Evolutionary conservation across 2,888 invertebrate species (phyloP).

Genomic region (Drosophila bunnanda): DNA sequence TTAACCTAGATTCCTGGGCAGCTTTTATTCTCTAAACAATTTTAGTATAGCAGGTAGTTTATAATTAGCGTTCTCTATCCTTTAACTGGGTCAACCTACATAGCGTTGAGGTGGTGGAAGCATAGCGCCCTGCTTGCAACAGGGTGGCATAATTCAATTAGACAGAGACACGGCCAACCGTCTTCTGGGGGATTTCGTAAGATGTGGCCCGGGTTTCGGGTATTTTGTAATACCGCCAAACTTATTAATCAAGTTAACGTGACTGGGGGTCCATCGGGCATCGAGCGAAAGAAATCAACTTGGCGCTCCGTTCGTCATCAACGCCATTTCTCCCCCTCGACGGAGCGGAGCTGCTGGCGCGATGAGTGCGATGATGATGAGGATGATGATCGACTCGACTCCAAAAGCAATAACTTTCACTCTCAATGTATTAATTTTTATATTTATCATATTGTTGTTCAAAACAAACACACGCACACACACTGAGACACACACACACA

Average conservation of each 20-base stretch:
- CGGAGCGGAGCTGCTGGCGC: slow-evolving; percentile 8
- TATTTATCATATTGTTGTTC: slow-evolving; percentile 80
- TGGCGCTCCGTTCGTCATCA: slow-evolving; percentile 19
- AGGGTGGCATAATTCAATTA: slow-evolving; percentile 27
- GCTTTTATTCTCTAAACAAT: background rate
- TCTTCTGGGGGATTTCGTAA: slow-evolving; percentile 58
- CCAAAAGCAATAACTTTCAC: slow-evolving; percentile 80
- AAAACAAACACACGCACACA: slow-evolving; percentile 45
- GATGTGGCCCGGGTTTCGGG: slow-evolving; percentile 30
- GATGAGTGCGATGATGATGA: slow-evolving; percentile 36
- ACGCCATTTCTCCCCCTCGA: slow-evolving; percentile 31
- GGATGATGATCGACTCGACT: slow-evolving; percentile 61
- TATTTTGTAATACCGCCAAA: slow-evolving; percentile 71
- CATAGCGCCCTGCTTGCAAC: background rate
- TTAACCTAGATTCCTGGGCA: background rate
- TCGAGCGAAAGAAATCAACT: slow-evolving; percentile 70
- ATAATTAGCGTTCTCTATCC: slow-evolving; percentile 7
- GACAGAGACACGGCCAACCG: slow-evolving; percentile 15
- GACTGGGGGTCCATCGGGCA: slow-evolving; percentile 56
- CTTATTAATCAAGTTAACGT: slow-evolving; percentile 76
- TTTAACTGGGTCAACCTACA: background rate
- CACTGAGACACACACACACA: slow-evolving; percentile 14
- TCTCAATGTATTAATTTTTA: slow-evolving; percentile 83
- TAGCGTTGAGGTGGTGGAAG: background rate
- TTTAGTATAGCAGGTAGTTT: background rate